Evolutionary conservation across 2,888 invertebrate species (phyloP), one percentile per base, ranked within the genome.

Genomic region (Mimas tiliae): DNA sequence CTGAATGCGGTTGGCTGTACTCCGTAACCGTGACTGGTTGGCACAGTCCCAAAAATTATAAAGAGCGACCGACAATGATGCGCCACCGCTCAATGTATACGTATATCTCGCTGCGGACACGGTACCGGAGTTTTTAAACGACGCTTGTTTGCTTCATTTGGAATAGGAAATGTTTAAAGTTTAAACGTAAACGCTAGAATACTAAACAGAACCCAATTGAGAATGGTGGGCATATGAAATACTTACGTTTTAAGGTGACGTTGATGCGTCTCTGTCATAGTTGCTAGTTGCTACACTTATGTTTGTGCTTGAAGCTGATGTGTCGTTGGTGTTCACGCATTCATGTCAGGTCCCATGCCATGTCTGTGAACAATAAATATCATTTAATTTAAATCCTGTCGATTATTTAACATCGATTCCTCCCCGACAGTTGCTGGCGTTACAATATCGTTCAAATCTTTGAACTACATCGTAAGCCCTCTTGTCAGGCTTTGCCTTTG

Each of bases 31-130:
- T 19, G 58, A 38, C 58, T 58, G 38, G 58, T 58, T 58, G 58
- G 58, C 58, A 58, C 38, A 19, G 42, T 42, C 58, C 58, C 58
- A 58, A 58, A 58, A 65, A 72, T 69, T 74, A 75, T 74, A 74
- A 74, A 71, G 70, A 72, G 71, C 71, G 69, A 67, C 68, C 67
- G 65, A 62, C 47, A 66, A 58, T 53, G 67, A 38, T 65, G 64
- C 34, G 58, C 65, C 66, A 63, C 65, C 66, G 63, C 63, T 50
- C 64, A 63, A 69, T 64, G 67, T 67, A 64, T 27, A 69, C 63
- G 67, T 67, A 64, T 63, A 19, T 42, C 58, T n/a, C 42, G 11
- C 58, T 58, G 58, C 19, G 58, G 58, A 58, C 42, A 42, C 12
- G 42, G 42, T 16, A 42, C 58, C 12, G 19, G 6, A 19, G 16